Evolutionary conservation across 2,797 vertebrate species (phyloP), one percentile per base, ranked within the genome.

Genomic region (Hipposideros larvatus): DNA sequence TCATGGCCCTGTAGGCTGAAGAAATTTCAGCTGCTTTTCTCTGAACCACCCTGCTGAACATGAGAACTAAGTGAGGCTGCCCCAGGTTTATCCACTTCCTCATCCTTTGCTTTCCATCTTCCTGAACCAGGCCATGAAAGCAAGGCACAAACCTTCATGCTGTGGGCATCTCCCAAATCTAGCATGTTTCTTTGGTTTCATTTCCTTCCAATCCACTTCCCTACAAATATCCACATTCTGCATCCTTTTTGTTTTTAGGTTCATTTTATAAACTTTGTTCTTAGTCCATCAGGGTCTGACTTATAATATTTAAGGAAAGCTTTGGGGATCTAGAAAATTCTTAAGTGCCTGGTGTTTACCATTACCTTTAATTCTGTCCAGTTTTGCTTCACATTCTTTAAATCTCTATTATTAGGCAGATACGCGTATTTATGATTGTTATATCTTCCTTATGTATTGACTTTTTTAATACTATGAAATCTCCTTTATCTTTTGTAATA

Each of bases 271-370:
- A 63, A 46, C n/a, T 70, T 65, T 90, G 37, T 21, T 75, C n/a
- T 74, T 53, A 82, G 41, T 16, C 34, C 28, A 87, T 77, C n/a
- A 41, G n/a, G 22, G 24, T 71, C 66, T 66, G 68, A 77, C 14
- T 89, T 84, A 55, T 83, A 90, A 65, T 61, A 59, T 48, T 77
- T 84, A 78, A 92, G 68, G 71, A 90, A 85, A 24, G 37, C 74
- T 70, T 14, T 78, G 63, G 2, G 5, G 5, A 92, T 68, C 43
- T 73, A 53, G 75, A 87, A 87, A 87, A 48, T 71, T 94, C 57
- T 75, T 21, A 92, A 41, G 53, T 55, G 7, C 48, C 75, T 28
- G 7, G 53, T 75, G 2, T 51, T 46, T 41, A 4, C 22, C 66
- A 75, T 87, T 59, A 65, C 6, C 63, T 94, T 94, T 83, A 78